phyloP scores from a whole-genome alignment of 2,113 vertebrate species.

The Sphyrna mokarran region DNA sequence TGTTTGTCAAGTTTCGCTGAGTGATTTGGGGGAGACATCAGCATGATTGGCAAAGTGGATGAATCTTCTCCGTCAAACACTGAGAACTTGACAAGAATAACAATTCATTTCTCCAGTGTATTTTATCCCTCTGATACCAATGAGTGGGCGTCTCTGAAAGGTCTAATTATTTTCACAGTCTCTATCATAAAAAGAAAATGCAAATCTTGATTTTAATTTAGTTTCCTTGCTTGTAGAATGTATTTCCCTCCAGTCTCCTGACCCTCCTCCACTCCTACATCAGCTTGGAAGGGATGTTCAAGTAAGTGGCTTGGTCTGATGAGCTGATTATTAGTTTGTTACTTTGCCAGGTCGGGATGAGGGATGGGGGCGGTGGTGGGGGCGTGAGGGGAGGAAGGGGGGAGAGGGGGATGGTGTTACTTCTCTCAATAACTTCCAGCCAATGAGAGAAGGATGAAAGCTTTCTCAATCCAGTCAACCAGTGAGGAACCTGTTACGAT shows the following conservation, averaged over 20 bases:
- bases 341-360: too few relatives aligned
- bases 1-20: not conserved
- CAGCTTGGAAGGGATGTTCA: too few relatives aligned
- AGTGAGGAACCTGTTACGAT: too few relatives aligned
- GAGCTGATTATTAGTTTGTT: too few relatives aligned
- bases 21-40: not conserved
- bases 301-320: too few relatives aligned
- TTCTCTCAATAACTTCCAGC: too few relatives aligned
- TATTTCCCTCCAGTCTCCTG: not conserved
- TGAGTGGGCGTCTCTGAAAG: slow-evolving; percentile 2
- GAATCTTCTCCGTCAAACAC: not conserved
- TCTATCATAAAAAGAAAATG: not conserved
- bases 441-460: too few relatives aligned
- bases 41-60: not conserved
- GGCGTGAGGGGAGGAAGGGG: too few relatives aligned
- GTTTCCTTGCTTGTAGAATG: not conserved
- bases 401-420: too few relatives aligned
- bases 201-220: not conserved
- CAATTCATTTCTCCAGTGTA: not conserved
- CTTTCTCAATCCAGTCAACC: too few relatives aligned
- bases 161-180: not conserved
- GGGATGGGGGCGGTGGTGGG: too few relatives aligned
- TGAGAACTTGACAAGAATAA: not conserved
- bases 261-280: too few relatives aligned
- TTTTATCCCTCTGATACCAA: not conserved